These are phyloP conservation scores for Aromia moschata DNA, from an alignment of 2,888 invertebrate species.

Conservation along the genomic window DNA sequence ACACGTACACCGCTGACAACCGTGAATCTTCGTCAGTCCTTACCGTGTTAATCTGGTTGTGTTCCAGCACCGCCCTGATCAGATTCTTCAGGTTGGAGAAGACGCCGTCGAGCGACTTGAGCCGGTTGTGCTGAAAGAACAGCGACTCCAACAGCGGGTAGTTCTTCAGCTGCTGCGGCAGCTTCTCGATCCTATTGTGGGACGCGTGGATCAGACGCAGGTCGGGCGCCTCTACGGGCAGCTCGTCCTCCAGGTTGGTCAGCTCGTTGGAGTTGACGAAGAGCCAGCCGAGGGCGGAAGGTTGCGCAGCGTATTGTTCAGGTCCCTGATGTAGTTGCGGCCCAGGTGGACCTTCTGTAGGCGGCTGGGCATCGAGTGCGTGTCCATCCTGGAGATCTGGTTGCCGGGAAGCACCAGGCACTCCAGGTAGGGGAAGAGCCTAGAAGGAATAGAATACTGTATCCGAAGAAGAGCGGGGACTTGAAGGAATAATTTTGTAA, in stretches of 20 bases:
- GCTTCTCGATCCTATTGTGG: constrained; percentile 74
- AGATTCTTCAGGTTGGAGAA: constrained; percentile 75
- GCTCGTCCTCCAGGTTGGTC: constrained; percentile 77
- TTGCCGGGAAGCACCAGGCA: constrained; percentile 80
- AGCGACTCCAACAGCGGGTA: constrained; percentile 76
- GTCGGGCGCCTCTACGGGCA: constrained; percentile 75
- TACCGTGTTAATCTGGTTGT: constrained; percentile 79
- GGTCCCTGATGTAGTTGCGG: constrained; percentile 74
- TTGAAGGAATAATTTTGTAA: too few species aligned
- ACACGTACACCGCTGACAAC: too few species aligned
- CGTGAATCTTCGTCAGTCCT: too few species aligned
- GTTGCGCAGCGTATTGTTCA: constrained; percentile 82
- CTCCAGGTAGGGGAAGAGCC: constrained; percentile 66
- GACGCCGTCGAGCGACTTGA: constrained; percentile 76
- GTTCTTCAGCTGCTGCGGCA: constrained; percentile 77
- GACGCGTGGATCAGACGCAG: constrained; percentile 77
- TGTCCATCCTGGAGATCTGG: constrained; percentile 76
- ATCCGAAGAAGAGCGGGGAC: background rate
- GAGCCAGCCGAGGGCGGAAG: constrained; percentile 79
- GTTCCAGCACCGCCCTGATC: constrained; percentile 73
- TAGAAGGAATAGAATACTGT: background rate
- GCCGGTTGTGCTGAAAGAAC: constrained; percentile 77
- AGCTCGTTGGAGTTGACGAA: constrained; percentile 82
- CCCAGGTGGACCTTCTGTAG: constrained; percentile 78
- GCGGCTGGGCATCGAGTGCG: constrained; percentile 74